phyloP scores from a whole-genome alignment of 2,113 vertebrate species.

The Accipiter cooperii region DNA sequence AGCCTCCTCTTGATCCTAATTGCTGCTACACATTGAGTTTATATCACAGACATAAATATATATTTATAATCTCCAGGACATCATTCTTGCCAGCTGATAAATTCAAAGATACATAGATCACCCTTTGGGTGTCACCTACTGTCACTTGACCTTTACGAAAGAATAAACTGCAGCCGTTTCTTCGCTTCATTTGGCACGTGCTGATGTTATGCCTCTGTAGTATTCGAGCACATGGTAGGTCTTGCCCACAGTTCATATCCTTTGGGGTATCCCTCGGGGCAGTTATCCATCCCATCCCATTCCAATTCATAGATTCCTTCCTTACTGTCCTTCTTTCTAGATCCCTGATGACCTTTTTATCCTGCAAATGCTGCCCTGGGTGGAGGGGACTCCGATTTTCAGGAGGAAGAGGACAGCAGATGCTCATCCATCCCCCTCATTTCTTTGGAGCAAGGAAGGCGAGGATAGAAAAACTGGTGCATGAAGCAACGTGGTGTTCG shows the following conservation, averaged over 20 bases:
- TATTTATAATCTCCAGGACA: neutral
- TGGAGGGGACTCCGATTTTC: neutral
- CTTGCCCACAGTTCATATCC: neutral
- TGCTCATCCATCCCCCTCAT: rapidly evolving
- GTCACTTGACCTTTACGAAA: neutral
- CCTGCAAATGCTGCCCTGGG: neutral
- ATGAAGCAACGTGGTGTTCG: rapidly evolving
- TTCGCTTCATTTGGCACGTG: neutral
- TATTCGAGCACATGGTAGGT: rapidly evolving
- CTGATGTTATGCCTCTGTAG: neutral
- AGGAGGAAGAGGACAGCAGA: neutral
- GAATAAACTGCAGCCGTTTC: neutral
- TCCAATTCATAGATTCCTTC: neutral
- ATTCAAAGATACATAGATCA: neutral
- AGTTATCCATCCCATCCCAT: neutral
- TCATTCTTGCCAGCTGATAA: neutral
- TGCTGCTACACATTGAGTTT: neutral
- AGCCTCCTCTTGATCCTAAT: neutral
- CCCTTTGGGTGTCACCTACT: neutral
- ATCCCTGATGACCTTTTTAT: neutral
- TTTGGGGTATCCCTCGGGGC: neutral
- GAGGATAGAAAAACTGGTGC: rapidly evolving
- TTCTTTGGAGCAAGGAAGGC: neutral
- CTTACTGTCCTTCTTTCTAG: neutral
- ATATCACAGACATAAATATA: neutral